Base-by-base conservation (phyloP, 2,888 invertebrate genomes). In the Flexamia atlantica region DNA sequence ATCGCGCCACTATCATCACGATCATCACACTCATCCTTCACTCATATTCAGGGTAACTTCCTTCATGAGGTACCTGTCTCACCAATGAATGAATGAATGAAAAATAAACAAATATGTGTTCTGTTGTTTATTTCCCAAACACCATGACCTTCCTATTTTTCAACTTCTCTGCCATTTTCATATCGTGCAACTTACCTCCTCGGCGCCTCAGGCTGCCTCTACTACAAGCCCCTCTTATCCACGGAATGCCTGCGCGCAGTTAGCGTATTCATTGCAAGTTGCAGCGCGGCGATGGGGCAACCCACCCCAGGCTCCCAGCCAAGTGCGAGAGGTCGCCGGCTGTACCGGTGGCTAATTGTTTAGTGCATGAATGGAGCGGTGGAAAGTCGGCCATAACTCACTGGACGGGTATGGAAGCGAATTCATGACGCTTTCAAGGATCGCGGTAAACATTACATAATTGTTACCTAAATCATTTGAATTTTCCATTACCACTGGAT, bases 291-390 rank as follows among this genome's bases (percentile, higher is more conserved):
- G 30, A 28, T 28, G 2, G 64, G 64, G 28, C 30, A 3, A 30
- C 4, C 28, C 30, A 30, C 28, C 28, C 64, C 28, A 5, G 57
- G 20, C 57, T 57, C 5, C 20, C 28, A 17, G 64, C 64, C 64
- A 64, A 64, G 64, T 64, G 64, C 30, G 64, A 64, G 64, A 30
- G 64, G 64, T 64, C 64, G 30, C 1, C 20, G 64, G 28, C 5
- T 64, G 64, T 64, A 64, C 64, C 28, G 14, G 64, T 28, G 64
- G 64, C 28, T 64, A 64, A 64, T 64, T 64, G 64, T 64, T 64
- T 12, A 17, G 5, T 28, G 64, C 64, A 28, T 64, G 64, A 64
- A 64, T 64, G 64, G 64, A 28, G 28, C 28, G 28, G 1, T 14
- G 25, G 64, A 64, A 28, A 28, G 64, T 64, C 4, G 4, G 64